Base-by-base conservation (phyloP, 2,113 vertebrate species). In the Plotosus lineatus region DNA sequence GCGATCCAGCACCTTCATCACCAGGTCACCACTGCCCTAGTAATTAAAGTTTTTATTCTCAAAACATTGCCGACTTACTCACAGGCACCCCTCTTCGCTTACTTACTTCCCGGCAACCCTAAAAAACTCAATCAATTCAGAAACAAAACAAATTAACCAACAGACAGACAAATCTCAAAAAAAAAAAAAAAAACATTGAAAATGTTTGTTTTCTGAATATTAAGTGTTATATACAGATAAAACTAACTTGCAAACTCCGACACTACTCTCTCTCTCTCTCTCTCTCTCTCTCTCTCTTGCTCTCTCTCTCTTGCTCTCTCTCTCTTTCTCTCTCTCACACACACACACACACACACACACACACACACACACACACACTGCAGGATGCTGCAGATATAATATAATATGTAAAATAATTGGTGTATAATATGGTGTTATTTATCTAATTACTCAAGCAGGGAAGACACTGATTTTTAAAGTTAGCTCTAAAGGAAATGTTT, bases 261-360 rank as follows among this genome's bases (percentile, higher is more conserved):
- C 21, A 53, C 7, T 21, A 7, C 26, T 5, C 28, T 19, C 9
- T 10, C 7, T 65, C n/a, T 65, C 19, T 12, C 5, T 65, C 28
- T 31, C 58, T 60, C 31, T 63, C 60, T 63, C 31, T 63, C 33
- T 63, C 60, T 63, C 26, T 60, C 55, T 56, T n/a, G n/a, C 31
- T 61, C 15, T 33, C 12, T 6, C 28, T 17, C 28, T 31, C 58
- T 5, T 14, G 7, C 55, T 2, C 55, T 56, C 55, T 56, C 31
- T 61, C 15, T 33, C 12, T 6, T 14, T 17, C 28, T 31, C 58
- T 5, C 28, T 26, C 55, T 2, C 55, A n/a, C 53, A n/a, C 53
- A 10, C 51, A 9, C 44, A 9, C 53, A 55, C 53, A 56, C 53
- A 56, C 53, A 56, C 60, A 36, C 10, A 33, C 31, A 63, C 60